phyloP scores from a whole-genome alignment of 2,888 invertebrate genomes.

The Eupithecia subumbrata region DNA sequence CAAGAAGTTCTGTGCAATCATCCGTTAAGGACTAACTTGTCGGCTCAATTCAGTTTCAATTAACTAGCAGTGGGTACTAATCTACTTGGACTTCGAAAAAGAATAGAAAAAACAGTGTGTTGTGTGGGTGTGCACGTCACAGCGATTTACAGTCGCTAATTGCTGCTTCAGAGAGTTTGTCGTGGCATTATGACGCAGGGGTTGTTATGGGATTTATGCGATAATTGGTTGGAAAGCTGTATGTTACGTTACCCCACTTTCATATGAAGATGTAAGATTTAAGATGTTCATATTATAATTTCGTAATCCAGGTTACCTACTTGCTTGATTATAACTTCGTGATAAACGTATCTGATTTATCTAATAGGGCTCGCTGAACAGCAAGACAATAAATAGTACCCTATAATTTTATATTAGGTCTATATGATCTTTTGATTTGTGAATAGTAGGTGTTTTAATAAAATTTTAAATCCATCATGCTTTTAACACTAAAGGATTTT shows the following conservation, averaged over 20 bases:
- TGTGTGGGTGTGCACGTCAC: conserved; percentile 29
- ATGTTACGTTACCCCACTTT: neutral
- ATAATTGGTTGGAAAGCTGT: neutral
- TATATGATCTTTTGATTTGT: neutral
- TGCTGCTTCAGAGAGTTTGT: conserved; percentile 7
- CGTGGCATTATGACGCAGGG: conserved; percentile 17
- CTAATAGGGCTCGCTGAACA: neutral
- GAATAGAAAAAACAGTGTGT: conserved; percentile 17
- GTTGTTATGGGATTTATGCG: neutral
- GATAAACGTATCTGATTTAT: too few species aligned
- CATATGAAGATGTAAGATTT: neutral
- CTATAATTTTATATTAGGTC: neutral
- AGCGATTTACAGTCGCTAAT: conserved; percentile 21
- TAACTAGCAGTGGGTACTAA: conserved; percentile 18
- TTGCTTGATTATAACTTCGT: too few species aligned
- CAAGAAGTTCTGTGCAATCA: conserved; percentile 5
- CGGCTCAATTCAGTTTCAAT: conserved; percentile 12
- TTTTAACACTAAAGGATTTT: too few species aligned
- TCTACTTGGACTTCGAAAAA: conserved; percentile 26
- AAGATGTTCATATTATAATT: neutral
- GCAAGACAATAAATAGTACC: neutral
- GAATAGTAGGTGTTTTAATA: neutral
- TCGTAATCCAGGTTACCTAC: too few species aligned
- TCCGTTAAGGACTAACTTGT: conserved; percentile 11
- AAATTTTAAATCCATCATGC: too few species aligned